These are phyloP conservation scores for Seriola dumerili DNA, from an alignment of 2,113 vertebrate species.

Conservation along the genomic window DNA sequence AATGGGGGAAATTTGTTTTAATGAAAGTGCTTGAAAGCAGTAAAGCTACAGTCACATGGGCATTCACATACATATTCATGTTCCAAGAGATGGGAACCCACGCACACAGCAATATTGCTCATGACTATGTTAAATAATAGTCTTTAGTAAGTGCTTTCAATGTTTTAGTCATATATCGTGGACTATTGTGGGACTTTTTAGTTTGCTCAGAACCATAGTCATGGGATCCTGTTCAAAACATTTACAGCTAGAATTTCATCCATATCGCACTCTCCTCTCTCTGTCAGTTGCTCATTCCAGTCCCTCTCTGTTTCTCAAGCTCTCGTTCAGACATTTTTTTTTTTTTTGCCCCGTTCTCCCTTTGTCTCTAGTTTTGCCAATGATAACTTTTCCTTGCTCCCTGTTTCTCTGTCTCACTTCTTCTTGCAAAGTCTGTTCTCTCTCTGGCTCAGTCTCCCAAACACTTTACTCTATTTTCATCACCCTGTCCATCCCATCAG, in stretches of 20 bases:
- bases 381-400: slow-evolving; percentile 22
- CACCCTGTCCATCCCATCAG: slow-evolving; percentile 14
- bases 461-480: slow-evolving; percentile 18
- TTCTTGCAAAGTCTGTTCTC: slow-evolving; percentile 2
- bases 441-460: slow-evolving; percentile 2
- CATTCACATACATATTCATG: background rate
- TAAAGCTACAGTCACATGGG: background rate
- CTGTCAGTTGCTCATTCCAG: background rate
- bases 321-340: background rate
- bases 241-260: slow-evolving; percentile 1
- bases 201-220: background rate
- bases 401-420: slow-evolving; percentile 18
- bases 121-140: background rate
- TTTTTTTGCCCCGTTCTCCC: background rate
- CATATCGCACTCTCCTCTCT: background rate
- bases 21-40: background rate
- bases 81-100: background rate
- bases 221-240: slow-evolving; percentile 1
- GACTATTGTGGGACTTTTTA: background rate
- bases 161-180: background rate
- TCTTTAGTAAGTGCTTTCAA: background rate
- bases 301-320: slow-evolving; percentile 5
- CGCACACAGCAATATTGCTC: background rate
- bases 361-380: slow-evolving; percentile 20
- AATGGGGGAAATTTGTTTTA: background rate